Evolutionary conservation across 2,888 invertebrate species (phyloP).

Genomic region (Drosophila tripunctata): DNA sequence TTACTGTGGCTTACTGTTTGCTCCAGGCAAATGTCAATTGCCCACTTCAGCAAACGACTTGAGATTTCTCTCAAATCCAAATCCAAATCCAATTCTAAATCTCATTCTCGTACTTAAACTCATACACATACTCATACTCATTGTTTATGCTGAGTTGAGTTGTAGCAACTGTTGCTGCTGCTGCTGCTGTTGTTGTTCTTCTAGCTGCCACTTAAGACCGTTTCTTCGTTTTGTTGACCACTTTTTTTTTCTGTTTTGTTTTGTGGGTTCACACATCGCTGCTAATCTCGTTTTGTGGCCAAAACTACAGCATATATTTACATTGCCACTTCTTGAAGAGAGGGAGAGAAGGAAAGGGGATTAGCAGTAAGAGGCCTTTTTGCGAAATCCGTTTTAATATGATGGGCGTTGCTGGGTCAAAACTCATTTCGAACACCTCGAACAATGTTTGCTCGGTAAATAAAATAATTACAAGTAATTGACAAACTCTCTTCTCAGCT

Average conservation of each 20-base stretch:
- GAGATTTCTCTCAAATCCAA: not conserved
- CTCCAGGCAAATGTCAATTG: slow-evolving; percentile 43
- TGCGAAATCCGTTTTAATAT: slow-evolving; percentile 23
- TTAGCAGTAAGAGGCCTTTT: slow-evolving; percentile 37
- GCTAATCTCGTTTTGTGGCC: slow-evolving; percentile 40
- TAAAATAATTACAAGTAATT: slow-evolving; percentile 79
- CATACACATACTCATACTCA: slow-evolving; percentile 5
- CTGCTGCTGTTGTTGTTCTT: slow-evolving; percentile 40
- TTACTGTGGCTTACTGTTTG: too few relatives aligned
- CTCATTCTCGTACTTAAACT: not conserved
- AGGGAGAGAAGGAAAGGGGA: slow-evolving; percentile 7
- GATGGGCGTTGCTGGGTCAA: slow-evolving; percentile 34
- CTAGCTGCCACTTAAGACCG: slow-evolving; percentile 44
- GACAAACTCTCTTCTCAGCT: slow-evolving; percentile 2
- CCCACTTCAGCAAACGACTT: slow-evolving; percentile 39
- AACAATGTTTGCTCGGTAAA: slow-evolving; percentile 62
- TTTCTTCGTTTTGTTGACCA: slow-evolving; percentile 24
- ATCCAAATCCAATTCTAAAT: not conserved
- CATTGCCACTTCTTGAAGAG: slow-evolving; percentile 47
- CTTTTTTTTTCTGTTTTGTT: too few relatives aligned
- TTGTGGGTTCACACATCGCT: slow-evolving; percentile 26
- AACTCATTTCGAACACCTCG: slow-evolving; percentile 33
- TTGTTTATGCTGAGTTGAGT: slow-evolving; percentile 39
- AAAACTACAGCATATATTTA: slow-evolving; percentile 55
- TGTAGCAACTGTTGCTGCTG: slow-evolving; percentile 47